phyloP scores from a whole-genome alignment of 1,140 invertebrate species.

The Drosophila orena region DNA sequence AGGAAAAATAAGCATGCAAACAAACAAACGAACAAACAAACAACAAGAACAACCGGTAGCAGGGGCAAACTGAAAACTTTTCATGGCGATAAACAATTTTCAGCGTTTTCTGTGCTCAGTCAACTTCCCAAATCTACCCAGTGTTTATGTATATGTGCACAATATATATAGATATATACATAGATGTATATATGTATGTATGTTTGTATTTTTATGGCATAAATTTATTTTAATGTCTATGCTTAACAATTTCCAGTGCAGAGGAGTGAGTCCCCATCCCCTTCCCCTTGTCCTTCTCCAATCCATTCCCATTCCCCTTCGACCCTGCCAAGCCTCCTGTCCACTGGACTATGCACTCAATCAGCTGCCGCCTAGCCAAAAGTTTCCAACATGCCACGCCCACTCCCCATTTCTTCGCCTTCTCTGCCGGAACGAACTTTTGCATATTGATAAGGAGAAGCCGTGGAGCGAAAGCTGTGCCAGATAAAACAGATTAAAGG shows the following conservation, averaged over 20 bases:
- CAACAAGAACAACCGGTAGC: conserved; percentile 22
- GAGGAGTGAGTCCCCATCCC: conserved; percentile 1
- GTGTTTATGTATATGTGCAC: background rate
- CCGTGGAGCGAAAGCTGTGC: conserved; percentile 30
- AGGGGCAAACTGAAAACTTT: conserved; percentile 62
- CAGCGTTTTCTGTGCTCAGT: conserved; percentile 41
- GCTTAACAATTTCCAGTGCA: conserved; percentile 74
- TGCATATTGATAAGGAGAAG: conserved; percentile 74
- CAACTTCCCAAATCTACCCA: conserved; percentile 3
- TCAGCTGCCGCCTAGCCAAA: conserved; percentile 61
- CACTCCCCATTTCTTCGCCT: conserved; percentile 7
- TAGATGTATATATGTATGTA: conserved; percentile 15
- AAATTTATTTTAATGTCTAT: conserved; percentile 83
- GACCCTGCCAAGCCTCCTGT: conserved; percentile 4
- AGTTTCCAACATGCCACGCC: conserved; percentile 47
- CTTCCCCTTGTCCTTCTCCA: no score
- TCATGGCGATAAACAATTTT: conserved; percentile 78
- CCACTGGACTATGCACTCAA: conserved; percentile 51
- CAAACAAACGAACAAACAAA: conserved; percentile 39
- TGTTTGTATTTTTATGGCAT: conserved; percentile 64
- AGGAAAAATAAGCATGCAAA: conserved; percentile 51
- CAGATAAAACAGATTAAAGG: conserved; percentile 73
- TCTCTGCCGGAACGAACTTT: conserved; percentile 43
- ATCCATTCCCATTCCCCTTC: background rate
- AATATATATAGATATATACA: no score